Base-by-base conservation (phyloP, 2,113 vertebrate genomes). In the Ia io region DNA sequence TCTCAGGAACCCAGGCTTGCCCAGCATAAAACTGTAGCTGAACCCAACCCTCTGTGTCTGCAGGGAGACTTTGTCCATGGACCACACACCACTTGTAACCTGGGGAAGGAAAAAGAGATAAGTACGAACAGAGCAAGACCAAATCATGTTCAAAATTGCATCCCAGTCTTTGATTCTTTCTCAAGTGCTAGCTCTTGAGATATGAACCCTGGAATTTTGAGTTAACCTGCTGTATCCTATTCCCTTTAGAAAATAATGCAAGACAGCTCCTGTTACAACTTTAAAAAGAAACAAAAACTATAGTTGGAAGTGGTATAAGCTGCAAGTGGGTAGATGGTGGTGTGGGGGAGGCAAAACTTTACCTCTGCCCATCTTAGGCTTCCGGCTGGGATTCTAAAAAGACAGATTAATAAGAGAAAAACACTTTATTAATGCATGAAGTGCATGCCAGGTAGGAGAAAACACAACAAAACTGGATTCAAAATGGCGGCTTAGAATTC, bases 1-100 rank as follows among this genome's bases (percentile, higher is more conserved):
- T 96, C 18, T 96, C 96, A 14, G 97, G 97, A 3, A 97, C 95
- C 96, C 97, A 97, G 42, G 85, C 85, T 84, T 97, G 97, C 67
- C 97, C 97, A 2, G 87, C 97, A 1, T 97, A 97, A 51, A 96
- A 97, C 69, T 96, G 95, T 9, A 97, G 82, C 6, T 14, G 95
- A 44, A 84, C 97, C 95, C 96, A 97, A 14, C 93, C 93, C 0
- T 20, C 12, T 2, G 9, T 25, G 44, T 77, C 10, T 61, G 77
- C 88, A 67, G 97, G 93, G 28, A 97, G 63, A 82, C 80, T 71
- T 76, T 18, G 71, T 5, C 97, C 97, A 3, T 97, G 96, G 14
- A 96, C 95, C 73, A 97, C 97, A 25, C 97, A 97, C 97, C 97
- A 97, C 23, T 7, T 56, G 44, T 76, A 82, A 44, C 12, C 97